These are phyloP conservation scores for Pogona vitticeps DNA, from an alignment of 2,113 vertebrate species.

Conservation along the genomic window DNA sequence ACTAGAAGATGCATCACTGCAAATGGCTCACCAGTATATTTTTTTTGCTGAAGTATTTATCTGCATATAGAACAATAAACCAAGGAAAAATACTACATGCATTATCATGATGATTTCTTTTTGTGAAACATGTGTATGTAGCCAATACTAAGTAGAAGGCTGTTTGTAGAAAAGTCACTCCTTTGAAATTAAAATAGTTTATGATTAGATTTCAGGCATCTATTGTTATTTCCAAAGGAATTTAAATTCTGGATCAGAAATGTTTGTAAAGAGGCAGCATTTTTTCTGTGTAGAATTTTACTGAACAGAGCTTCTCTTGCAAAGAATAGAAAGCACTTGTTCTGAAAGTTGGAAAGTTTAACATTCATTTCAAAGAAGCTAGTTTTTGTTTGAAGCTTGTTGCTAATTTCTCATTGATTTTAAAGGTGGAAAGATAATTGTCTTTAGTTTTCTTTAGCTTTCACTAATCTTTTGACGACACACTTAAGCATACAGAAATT, in stretches of 20 bases:
- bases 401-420: neutral
- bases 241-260: neutral
- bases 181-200: constrained; percentile 1
- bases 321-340: constrained; percentile 31
- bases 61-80: constrained; percentile 26
- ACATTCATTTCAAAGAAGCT: constrained; percentile 9
- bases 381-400: neutral
- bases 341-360: constrained; percentile 59
- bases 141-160: neutral
- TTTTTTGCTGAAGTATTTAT: constrained; percentile 40
- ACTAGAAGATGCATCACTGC: constrained; percentile 15
- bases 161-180: neutral
- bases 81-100: constrained; percentile 58
- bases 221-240: neutral
- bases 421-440: neutral
- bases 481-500: neutral
- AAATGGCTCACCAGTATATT: constrained; percentile 29
- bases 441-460: neutral
- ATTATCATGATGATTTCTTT: constrained; percentile 36
- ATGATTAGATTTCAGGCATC: neutral
- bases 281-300: neutral
- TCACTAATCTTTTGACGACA: neutral
- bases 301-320: constrained; percentile 29
- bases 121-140: neutral
- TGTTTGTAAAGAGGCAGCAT: neutral